Percentiles rank a stretch among this genome's conserved stretches.
These are phyloP conservation scores for Bolborhynchus lineola DNA, from an alignment of 2,113 vertebrate species.

Conservation along the genomic window DNA sequence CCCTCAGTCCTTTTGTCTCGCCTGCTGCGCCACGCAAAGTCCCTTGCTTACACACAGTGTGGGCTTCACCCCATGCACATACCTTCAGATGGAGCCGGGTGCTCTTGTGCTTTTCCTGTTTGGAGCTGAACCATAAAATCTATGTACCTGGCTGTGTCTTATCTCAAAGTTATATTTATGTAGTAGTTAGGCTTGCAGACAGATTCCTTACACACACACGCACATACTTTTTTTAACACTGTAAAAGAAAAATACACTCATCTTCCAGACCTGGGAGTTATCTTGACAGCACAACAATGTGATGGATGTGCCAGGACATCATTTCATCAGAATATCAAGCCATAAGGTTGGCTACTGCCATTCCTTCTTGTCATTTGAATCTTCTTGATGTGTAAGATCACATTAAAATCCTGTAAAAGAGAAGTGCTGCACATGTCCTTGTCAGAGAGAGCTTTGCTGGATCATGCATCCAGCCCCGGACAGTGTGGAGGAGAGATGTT, in stretches of 20 bases:
- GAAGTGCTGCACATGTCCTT: not conserved
- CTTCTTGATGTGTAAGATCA: not conserved
- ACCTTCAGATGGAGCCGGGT: not conserved
- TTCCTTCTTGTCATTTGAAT: slow-evolving; percentile 48
- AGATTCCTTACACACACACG: not conserved
- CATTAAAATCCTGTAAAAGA: not conserved
- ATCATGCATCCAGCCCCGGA: not conserved
- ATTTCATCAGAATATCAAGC: slow-evolving; percentile 57
- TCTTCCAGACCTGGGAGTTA: slow-evolving; percentile 32
- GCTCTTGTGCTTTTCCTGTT: not conserved
- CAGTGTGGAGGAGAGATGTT: not conserved
- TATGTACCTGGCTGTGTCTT: not conserved
- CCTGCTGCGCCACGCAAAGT: not conserved
- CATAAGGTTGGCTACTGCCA: slow-evolving; percentile 36
- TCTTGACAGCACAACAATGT: slow-evolving; percentile 41
- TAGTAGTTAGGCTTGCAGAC: not conserved
- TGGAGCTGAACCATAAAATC: not conserved
- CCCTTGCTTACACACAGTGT: not conserved
- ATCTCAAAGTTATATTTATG: not conserved
- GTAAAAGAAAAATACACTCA: slow-evolving; percentile 38
- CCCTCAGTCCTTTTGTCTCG: not conserved
- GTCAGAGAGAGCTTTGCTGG: not conserved
- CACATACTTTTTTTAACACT: not conserved
- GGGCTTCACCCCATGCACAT: accelerated
- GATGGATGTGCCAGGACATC: slow-evolving; percentile 57